phyloP scores from a whole-genome alignment of 1,140 invertebrate genomes.

The Microplitis demolitor region DNA sequence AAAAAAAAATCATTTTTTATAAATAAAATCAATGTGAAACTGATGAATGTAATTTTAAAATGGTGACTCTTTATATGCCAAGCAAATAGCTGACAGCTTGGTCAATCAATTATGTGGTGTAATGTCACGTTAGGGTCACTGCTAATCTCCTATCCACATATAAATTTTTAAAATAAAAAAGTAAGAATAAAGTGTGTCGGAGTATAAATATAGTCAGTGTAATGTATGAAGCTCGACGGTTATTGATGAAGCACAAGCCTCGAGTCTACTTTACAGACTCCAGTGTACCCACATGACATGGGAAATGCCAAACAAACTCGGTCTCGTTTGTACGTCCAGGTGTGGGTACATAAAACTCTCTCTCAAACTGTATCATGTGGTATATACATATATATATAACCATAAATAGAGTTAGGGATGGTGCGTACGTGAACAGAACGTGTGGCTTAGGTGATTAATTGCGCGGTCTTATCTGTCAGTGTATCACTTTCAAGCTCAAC shows the following conservation, averaged over 20 bases:
- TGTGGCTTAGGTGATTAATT: slow-evolving; percentile 18
- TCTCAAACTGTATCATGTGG: background rate
- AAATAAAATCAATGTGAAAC: background rate
- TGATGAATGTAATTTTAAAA: slow-evolving; percentile 16
- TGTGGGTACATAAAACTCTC: slow-evolving; percentile 2
- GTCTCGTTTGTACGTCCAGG: slow-evolving; percentile 15
- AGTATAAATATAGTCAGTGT: background rate
- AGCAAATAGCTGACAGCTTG: slow-evolving; percentile 21
- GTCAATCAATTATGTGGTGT: slow-evolving; percentile 28
- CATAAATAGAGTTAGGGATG: background rate
- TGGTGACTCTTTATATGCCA: background rate
- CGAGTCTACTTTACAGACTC: background rate
- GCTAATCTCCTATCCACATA: background rate
- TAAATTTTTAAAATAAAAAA: background rate
- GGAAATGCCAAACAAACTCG: background rate
- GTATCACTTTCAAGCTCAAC: slow-evolving; percentile 6
- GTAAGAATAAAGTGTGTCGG: slow-evolving; percentile 4
- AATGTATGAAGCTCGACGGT: slow-evolving; percentile 18
- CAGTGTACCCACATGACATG: slow-evolving; percentile 1
- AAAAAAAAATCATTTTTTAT: background rate
- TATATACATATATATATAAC: too few species aligned
- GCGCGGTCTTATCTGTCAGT: slow-evolving; percentile 20
- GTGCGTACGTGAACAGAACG: background rate
- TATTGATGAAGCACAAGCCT: slow-evolving; percentile 17
- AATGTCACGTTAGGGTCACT: slow-evolving; percentile 16